Evolutionary conservation across 2,113 vertebrate species (phyloP).

Genomic region (Myodes glareolus): DNA sequence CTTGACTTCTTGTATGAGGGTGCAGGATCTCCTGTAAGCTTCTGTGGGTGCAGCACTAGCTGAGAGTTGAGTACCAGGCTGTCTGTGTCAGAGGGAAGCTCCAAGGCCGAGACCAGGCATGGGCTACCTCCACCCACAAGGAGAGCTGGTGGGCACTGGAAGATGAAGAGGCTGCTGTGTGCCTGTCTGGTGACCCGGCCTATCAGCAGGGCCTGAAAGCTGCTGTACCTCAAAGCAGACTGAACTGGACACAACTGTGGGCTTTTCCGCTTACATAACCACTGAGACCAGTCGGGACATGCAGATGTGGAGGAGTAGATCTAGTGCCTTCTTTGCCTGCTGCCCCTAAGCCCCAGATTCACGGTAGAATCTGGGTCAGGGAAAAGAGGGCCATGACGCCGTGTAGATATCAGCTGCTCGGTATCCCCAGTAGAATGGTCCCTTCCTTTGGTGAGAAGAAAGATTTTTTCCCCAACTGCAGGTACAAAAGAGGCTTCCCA

Average conservation of each 20-base stretch:
- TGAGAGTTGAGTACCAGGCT: not conserved
- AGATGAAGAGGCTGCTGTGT: not conserved
- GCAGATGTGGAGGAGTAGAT: not conserved
- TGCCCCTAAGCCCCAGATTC: not conserved
- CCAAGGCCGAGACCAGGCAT: not conserved
- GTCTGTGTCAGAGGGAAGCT: not conserved
- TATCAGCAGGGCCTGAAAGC: not conserved
- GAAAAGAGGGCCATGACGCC: not conserved
- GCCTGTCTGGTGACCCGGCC: not conserved
- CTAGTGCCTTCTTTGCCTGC: not conserved
- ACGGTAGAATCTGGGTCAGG: not conserved
- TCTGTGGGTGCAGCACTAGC: not conserved
- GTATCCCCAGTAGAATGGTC: too few species aligned
- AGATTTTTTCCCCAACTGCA: not conserved
- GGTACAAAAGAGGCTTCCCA: not conserved
- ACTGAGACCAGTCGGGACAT: not conserved
- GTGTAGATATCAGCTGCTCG: not conserved
- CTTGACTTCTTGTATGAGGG: not conserved
- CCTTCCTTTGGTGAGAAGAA: not conserved
- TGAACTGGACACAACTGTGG: not conserved
- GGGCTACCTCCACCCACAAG: not conserved
- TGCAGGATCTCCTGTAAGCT: not conserved
- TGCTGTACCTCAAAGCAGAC: not conserved
- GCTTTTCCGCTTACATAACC: fast-evolving
- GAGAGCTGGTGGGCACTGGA: not conserved